phyloP scores from a whole-genome alignment of 1,140 invertebrate genomes.

The Cryptotermes secundus region DNA sequence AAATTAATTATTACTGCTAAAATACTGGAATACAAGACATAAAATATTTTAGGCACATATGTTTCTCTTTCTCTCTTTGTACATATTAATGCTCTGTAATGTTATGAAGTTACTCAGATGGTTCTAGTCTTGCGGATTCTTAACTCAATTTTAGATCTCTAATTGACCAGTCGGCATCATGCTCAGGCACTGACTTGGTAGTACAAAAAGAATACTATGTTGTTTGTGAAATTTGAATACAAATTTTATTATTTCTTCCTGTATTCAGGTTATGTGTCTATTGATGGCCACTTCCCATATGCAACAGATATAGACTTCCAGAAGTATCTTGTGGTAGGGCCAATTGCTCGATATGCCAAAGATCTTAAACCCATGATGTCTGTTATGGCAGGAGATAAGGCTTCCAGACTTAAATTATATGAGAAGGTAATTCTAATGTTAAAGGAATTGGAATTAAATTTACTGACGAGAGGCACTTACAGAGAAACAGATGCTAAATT shows the following conservation, averaged over 20 bases:
- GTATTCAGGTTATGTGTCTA: slow-evolving; percentile 52
- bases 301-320: slow-evolving; percentile 51
- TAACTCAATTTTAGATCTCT: too few species aligned
- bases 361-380: slow-evolving; percentile 80
- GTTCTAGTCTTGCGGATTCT: too few species aligned
- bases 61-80: too few species aligned
- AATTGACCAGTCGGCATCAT: too few species aligned
- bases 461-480: too few species aligned
- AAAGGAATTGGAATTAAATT: too few species aligned
- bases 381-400: slow-evolving; percentile 64
- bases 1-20: not conserved
- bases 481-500: not conserved
- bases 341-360: slow-evolving; percentile 84
- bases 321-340: slow-evolving; percentile 64
- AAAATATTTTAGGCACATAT: too few species aligned
- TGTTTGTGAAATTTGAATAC: not conserved
- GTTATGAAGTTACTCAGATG: too few species aligned
- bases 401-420: not conserved
- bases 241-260: slow-evolving; percentile 29
- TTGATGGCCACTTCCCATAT: slow-evolving; percentile 59
- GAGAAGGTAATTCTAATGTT: slow-evolving; percentile 3
- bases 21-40: too few species aligned
- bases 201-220: not conserved
- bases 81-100: too few species aligned
- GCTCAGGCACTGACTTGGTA: not conserved